phyloP scores from a whole-genome alignment of 2,888 invertebrate genomes.

The Mellilla xanthometata region DNA sequence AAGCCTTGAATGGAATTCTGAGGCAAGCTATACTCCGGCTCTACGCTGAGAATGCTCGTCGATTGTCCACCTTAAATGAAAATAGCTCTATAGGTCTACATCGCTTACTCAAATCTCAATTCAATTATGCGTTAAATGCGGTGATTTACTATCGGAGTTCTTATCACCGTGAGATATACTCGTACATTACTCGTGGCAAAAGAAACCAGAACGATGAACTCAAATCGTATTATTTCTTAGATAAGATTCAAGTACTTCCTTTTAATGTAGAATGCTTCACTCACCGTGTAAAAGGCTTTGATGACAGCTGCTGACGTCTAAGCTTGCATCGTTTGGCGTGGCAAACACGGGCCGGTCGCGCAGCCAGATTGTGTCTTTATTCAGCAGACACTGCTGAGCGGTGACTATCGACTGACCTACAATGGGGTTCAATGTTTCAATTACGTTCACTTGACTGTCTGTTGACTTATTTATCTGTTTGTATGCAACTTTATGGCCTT shows the following conservation, averaged over 20 bases:
- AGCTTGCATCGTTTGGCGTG: conserved; percentile 58
- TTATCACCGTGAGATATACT: conserved; percentile 45
- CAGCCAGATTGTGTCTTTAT: conserved; percentile 78
- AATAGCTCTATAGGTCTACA: conserved; percentile 1
- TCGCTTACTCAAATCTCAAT: conserved; percentile 6
- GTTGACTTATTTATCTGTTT: conserved; percentile 25
- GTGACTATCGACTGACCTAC: conserved; percentile 78
- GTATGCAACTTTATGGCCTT: conserved; percentile 37
- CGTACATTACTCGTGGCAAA: conserved; percentile 29
- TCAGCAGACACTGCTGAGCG: conserved; percentile 76
- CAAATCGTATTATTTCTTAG: conserved; percentile 15
- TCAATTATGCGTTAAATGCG: conserved; percentile 10
- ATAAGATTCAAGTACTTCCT: conserved; percentile 21
- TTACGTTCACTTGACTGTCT: conserved; percentile 39
- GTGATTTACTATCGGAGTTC: conserved; percentile 11
- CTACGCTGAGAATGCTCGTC: conserved; percentile 69
- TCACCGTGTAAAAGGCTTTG: conserved; percentile 74
- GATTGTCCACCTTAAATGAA: conserved; percentile 66
- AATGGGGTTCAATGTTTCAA: conserved; percentile 62
- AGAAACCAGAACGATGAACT: conserved; percentile 27
- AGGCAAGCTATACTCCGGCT: conserved; percentile 75
- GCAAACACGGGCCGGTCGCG: conserved; percentile 72
- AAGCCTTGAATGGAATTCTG: conserved; percentile 76
- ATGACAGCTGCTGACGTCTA: conserved; percentile 71
- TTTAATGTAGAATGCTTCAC: conserved; percentile 27